A percentile compares a stretch with the other conserved stretches of the same genome.
Evolutionary conservation across 2,888 invertebrate genomes (phyloP).

Genomic region (Steinernema carpocapsae): DNA sequence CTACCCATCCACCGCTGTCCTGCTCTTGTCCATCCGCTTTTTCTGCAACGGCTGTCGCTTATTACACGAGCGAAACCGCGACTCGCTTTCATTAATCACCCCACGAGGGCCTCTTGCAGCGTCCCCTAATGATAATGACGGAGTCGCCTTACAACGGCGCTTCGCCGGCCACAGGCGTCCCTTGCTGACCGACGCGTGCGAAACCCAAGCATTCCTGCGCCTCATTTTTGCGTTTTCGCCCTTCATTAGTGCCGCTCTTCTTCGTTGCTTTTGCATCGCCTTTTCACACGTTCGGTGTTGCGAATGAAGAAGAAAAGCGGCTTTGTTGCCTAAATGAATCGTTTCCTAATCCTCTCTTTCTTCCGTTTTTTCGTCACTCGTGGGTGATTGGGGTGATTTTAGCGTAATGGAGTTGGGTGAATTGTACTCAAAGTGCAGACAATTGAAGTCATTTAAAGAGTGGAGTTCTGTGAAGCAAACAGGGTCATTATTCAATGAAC

Average conservation of each 20-base stretch:
- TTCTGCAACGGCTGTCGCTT: constrained; percentile 23
- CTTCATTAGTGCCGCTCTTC: constrained; percentile 23
- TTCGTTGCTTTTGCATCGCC: not conserved
- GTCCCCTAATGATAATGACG: constrained; percentile 27
- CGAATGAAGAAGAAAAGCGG: not conserved
- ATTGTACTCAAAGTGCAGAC: no score
- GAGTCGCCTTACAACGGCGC: constrained; percentile 9
- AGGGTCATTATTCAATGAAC: no score
- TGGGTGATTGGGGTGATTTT: no score
- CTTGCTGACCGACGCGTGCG: constrained; percentile 8
- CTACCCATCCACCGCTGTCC: no score
- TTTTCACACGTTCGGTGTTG: not conserved
- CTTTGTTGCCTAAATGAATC: not conserved
- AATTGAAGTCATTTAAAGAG: no score
- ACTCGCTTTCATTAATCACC: constrained; percentile 27
- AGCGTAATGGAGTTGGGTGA: no score
- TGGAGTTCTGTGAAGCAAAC: no score
- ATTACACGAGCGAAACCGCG: constrained; percentile 8
- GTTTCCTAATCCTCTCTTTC: not conserved
- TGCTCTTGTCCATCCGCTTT: not conserved
- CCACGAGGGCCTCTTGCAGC: not conserved
- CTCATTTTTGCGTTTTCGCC: not conserved
- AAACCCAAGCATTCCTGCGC: not conserved
- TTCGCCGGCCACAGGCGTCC: not conserved
- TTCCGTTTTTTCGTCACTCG: not conserved